phyloP scores from a whole-genome alignment of 2,888 invertebrate species.

The Salpingus planirostris region DNA sequence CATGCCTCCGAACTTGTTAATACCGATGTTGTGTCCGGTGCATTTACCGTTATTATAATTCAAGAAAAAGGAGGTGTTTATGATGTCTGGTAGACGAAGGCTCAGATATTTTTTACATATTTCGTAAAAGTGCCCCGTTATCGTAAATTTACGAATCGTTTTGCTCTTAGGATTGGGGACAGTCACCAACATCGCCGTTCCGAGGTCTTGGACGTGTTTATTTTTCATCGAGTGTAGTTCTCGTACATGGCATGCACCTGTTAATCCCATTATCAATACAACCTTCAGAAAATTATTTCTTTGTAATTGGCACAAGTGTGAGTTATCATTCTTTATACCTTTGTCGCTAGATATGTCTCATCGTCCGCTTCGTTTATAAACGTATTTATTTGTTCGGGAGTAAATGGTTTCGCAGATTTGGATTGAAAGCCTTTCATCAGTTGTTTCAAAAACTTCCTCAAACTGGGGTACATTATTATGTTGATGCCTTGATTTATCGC shows the following conservation, averaged over 20 bases:
- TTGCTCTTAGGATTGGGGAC: constrained; percentile 12
- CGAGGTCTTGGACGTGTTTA: constrained; percentile 10
- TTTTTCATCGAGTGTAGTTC: constrained; percentile 13
- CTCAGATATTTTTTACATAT: constrained; percentile 10
- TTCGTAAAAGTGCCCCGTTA: constrained; percentile 5
- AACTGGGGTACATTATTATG: constrained; percentile 7
- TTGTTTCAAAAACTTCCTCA: constrained; percentile 17
- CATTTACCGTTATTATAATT: constrained; percentile 9
- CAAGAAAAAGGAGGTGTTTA: constrained; percentile 6
- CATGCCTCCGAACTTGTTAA: constrained; percentile 10
- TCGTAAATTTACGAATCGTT: constrained; percentile 11
- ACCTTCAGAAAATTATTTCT: constrained; percentile 12
- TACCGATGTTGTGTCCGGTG: constrained; percentile 5
- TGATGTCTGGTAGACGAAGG: constrained; percentile 4
- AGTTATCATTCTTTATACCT: constrained; percentile 5
- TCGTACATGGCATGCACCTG: constrained; percentile 15
- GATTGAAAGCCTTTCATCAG: constrained; percentile 19
- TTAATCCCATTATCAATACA: constrained; percentile 14
- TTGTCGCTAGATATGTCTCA: constrained; percentile 20
- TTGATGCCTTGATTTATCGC: constrained; percentile 6
- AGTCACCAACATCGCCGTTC: constrained; percentile 5
- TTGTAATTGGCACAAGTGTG: neutral
- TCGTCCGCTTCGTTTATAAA: constrained; percentile 23
- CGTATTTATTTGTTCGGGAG: constrained; percentile 17
- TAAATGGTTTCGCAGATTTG: constrained; percentile 22